A percentile compares a stretch with the other conserved stretches of the same genome.
These are phyloP conservation scores for Drosophila gunungcola DNA, from an alignment of 1,140 invertebrate genomes.

Conservation along the genomic window DNA sequence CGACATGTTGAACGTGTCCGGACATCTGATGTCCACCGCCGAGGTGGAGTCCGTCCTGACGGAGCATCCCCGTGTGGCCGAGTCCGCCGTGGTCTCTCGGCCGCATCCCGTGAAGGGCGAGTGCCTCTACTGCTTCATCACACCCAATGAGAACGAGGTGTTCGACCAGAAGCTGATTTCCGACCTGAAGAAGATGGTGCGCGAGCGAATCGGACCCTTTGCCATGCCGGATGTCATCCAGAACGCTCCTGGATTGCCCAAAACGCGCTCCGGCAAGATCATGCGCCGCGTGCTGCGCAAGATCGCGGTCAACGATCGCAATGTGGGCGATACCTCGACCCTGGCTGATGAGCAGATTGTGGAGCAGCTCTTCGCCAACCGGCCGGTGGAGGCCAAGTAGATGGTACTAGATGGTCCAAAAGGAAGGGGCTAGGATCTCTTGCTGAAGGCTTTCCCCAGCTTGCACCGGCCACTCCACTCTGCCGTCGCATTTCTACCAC, in stretches of 20 bases:
- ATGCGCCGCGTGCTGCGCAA: slow-evolving; percentile 97
- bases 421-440: slow-evolving; percentile 1
- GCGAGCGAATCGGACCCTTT: slow-evolving; percentile 97
- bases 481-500: slow-evolving; percentile 44
- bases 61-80: slow-evolving; percentile 92
- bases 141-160: slow-evolving; percentile 90
- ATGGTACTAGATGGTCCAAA: slow-evolving; percentile 17
- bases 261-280: slow-evolving; percentile 99
- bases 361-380: slow-evolving; percentile 90
- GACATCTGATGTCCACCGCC: slow-evolving; percentile 98
- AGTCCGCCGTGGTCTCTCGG: slow-evolving; percentile 97
- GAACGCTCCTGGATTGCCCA: slow-evolving; percentile 95
- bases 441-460: slow-evolving; percentile 19
- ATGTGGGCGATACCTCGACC: slow-evolving; percentile 97
- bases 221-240: slow-evolving; percentile 98
- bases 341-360: slow-evolving; percentile 95
- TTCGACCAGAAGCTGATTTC: slow-evolving; percentile 90
- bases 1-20: slow-evolving; percentile 99
- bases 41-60: slow-evolving; percentile 97
- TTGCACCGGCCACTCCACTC: slow-evolving; percentile 36
- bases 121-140: slow-evolving; percentile 98
- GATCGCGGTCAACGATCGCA: slow-evolving; percentile 93
- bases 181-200: slow-evolving; percentile 93
- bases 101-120: slow-evolving; percentile 98
- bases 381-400: slow-evolving; percentile 86